Percentiles rank a stretch among this genome's conserved stretches.
These are phyloP conservation scores for Ambastaia sidthimunki DNA, from an alignment of 2,797 vertebrate species.

Conservation along the genomic window DNA sequence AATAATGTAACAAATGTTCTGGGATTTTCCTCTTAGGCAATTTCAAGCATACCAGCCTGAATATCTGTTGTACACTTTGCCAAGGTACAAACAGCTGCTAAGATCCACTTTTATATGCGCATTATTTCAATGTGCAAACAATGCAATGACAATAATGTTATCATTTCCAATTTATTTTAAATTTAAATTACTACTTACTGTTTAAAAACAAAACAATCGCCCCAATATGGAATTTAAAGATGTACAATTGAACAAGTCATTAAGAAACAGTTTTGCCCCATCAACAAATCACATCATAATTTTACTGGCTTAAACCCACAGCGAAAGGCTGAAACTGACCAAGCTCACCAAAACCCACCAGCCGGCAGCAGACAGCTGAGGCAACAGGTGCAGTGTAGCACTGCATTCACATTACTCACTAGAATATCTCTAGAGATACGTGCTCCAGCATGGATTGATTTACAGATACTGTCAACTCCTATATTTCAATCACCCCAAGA, in stretches of 20 bases:
- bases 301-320: background rate
- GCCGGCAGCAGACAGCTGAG: background rate
- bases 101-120: background rate
- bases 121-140: background rate
- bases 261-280: background rate
- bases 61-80: background rate
- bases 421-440: conserved; percentile 6
- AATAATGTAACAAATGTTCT: conserved; percentile 9
- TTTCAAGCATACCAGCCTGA: background rate
- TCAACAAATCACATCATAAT: background rate
- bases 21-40: background rate
- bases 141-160: background rate
- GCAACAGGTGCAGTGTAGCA: conserved; percentile 20
- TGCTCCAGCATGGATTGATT: conserved; percentile 36
- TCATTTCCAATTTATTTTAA: no score
- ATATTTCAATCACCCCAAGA: conserved; percentile 33
- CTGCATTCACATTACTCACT: conserved; percentile 23
- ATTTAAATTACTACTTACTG: no score
- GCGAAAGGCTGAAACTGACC: background rate
- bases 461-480: conserved; percentile 40
- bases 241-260: background rate
- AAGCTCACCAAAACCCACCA: background rate
- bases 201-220: no score
- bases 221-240: background rate
- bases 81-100: conserved; percentile 3